phyloP scores from a whole-genome alignment of 2,888 invertebrate genomes.

The Nemotelus pantherinus region DNA sequence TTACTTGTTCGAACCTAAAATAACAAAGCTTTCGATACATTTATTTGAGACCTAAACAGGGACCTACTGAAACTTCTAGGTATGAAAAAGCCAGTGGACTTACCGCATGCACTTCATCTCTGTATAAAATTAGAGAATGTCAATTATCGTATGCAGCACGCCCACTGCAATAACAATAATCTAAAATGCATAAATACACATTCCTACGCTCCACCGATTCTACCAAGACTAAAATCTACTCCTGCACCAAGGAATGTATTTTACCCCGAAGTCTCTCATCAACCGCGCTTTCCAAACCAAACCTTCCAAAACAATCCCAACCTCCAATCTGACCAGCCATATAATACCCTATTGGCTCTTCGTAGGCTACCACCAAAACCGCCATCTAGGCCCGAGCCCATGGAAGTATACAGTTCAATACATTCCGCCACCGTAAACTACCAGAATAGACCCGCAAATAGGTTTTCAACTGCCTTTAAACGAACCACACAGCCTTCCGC shows the following conservation, averaged over 20 bases:
- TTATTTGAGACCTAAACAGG: background rate
- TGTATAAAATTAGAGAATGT: background rate
- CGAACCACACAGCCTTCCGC: background rate
- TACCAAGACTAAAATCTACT: too few relatives aligned
- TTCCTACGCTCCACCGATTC: too few relatives aligned
- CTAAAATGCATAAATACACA: background rate
- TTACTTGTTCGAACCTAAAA: background rate
- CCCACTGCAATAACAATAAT: background rate
- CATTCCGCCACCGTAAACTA: too few relatives aligned
- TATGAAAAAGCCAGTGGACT: conserved; percentile 3
- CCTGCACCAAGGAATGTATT: background rate
- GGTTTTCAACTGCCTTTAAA: background rate
- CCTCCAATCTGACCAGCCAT: background rate
- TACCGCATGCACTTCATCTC: background rate
- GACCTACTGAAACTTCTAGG: too few relatives aligned
- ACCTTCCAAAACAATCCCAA: background rate
- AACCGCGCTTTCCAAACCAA: background rate
- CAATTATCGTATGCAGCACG: background rate
- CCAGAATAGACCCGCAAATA: background rate
- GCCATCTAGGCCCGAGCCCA: background rate
- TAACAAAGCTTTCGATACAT: background rate
- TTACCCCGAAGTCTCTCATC: background rate
- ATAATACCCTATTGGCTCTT: background rate
- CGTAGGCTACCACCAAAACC: background rate
- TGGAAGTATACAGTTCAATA: background rate